Percentiles rank a stretch among this genome's conserved stretches.
Evolutionary conservation across 2,113 vertebrate genomes (phyloP).

Genomic region (sheep (Ovis aries)): ARS-UI_Ramb_v3.0 NC_056056.1:139957501-139958000

Average conservation of each 20-base stretch:
- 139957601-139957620: not conserved
- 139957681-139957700: not conserved
- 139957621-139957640: not conserved
- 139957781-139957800: not conserved
- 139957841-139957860: not conserved
- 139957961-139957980: not conserved
- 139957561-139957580: not conserved
- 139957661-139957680: not conserved
- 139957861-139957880: not conserved
- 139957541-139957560: not conserved
- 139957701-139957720: not conserved
- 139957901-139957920: not conserved
- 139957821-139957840: not conserved
- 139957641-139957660: not conserved
- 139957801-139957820: not conserved
- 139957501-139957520: not conserved
- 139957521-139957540: not conserved
- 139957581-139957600: not conserved
- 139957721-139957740: not conserved
- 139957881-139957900: not conserved
- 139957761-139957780: not conserved
- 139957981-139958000: not conserved
- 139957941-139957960: not conserved
- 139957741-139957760: not conserved
- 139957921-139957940: not conserved